phyloP scores from a whole-genome alignment of 2,797 vertebrate genomes.

The Meriones psammophilus region DNA sequence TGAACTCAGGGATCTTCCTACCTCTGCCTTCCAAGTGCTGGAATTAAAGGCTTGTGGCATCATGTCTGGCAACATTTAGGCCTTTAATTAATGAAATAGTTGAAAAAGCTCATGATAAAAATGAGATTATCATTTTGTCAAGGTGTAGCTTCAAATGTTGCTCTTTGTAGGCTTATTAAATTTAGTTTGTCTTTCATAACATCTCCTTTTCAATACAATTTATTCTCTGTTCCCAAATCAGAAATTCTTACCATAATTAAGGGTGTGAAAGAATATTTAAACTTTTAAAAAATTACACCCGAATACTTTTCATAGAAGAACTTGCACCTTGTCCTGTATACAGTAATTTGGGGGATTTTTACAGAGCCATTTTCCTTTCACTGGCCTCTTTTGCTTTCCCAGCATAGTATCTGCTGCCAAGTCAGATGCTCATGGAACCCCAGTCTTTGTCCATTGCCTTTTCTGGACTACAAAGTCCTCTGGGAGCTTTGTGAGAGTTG shows the following conservation, averaged over 20 bases:
- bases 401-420: not conserved
- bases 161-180: not conserved
- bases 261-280: constrained; percentile 24
- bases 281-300: not conserved
- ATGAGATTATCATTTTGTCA: constrained; percentile 53
- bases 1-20: not conserved
- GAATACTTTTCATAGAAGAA: not conserved
- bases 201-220: not conserved
- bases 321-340: not conserved
- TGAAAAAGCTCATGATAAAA: not conserved
- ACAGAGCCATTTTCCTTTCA: not conserved
- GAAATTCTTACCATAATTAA: constrained; percentile 20
- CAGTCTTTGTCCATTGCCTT: not conserved
- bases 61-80: not conserved
- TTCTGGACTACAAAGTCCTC: not conserved
- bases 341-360: not conserved
- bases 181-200: not conserved
- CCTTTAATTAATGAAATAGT: constrained; percentile 27
- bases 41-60: not conserved
- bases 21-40: not conserved
- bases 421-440: not conserved
- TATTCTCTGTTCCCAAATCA: constrained; percentile 5
- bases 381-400: constrained; percentile 27
- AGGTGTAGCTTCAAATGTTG: not conserved
- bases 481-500: not conserved